Conservation (phyloP, 2,113 vertebrate genomes). For the Cariama cristata region DNA sequence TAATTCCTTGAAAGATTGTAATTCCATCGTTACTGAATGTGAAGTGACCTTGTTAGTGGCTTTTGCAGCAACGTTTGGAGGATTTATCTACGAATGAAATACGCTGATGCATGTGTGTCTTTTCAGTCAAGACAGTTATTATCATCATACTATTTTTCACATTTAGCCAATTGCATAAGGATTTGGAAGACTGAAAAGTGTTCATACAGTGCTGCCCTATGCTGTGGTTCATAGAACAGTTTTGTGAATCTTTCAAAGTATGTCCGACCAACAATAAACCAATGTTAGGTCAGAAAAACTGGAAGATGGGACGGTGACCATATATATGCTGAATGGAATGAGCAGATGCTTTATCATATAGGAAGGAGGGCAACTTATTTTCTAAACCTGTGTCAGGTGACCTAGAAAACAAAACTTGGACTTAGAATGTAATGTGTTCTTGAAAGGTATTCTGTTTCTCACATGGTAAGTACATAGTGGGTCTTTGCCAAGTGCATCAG, state of each 20-base stretch:
- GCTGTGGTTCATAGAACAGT: not conserved
- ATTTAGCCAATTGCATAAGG: not conserved
- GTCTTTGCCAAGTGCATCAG: not conserved
- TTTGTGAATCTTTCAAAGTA: not conserved
- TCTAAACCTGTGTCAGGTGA: not conserved
- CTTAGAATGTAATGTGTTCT: not conserved
- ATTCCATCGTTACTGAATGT: not conserved
- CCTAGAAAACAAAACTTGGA: not conserved
- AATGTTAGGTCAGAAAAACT: not conserved
- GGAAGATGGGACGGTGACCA: not conserved
- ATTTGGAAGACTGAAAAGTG: not conserved
- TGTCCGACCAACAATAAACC: not conserved
- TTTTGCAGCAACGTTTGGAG: not conserved
- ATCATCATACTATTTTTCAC: not conserved
- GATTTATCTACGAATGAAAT: not conserved
- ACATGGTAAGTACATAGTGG: fast-evolving
- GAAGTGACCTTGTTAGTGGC: not conserved
- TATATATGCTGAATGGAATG: not conserved
- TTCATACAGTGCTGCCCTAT: not conserved
- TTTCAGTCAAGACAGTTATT: not conserved
- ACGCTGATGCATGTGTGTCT: fast-evolving
- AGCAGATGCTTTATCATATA: not conserved
- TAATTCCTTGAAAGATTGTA: not conserved
- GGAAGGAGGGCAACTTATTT: not conserved
- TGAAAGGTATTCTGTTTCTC: not conserved